Conservation (phyloP, 2,888 invertebrate genomes). For the Scaeva pyrastri region DNA sequence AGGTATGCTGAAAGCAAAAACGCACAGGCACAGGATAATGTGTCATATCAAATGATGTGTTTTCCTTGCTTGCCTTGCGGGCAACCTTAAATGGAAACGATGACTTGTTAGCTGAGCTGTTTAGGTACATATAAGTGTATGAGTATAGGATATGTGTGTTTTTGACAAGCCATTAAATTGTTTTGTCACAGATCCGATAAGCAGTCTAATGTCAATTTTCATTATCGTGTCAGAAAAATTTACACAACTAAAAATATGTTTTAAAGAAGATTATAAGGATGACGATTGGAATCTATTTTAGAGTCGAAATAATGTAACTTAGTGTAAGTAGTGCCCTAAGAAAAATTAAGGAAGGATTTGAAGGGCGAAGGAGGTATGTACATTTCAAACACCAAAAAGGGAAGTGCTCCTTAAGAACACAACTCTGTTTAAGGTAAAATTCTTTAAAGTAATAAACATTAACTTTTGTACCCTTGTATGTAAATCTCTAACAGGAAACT, state of each 20-base stretch:
- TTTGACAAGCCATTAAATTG: slow-evolving; percentile 66
- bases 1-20: not conserved
- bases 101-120: slow-evolving; percentile 32
- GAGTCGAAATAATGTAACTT: not conserved
- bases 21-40: slow-evolving; percentile 44
- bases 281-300: not conserved
- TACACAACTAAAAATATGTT: not conserved
- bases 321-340: too few species aligned
- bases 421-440: too few species aligned
- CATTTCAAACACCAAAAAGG: too few species aligned
- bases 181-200: slow-evolving; percentile 64
- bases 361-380: too few species aligned
- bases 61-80: slow-evolving; percentile 14
- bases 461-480: too few species aligned
- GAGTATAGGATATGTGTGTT: not conserved
- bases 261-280: not conserved
- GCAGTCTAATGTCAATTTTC: slow-evolving; percentile 27
- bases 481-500: not conserved
- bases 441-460: too few species aligned
- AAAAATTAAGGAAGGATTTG: too few species aligned
- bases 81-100: slow-evolving; percentile 33
- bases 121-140: not conserved
- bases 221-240: slow-evolving; percentile 36
- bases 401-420: too few species aligned
- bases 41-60: slow-evolving; percentile 41